Evolutionary conservation across 2,113 vertebrate genomes (phyloP).

Genomic region (Chaenogobius annularis): DNA sequence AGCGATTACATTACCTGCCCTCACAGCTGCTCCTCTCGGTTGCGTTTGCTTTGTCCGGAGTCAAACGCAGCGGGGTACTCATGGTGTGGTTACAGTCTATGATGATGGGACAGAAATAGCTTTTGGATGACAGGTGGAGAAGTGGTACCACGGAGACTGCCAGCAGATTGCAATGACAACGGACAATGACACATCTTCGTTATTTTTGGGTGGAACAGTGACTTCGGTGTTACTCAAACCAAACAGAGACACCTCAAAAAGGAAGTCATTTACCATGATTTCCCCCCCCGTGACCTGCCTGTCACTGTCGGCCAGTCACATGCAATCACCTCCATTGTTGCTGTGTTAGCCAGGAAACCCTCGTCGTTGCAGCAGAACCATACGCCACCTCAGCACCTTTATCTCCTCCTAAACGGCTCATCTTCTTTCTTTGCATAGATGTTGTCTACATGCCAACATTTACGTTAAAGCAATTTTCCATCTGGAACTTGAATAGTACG

Average conservation of each 20-base stretch:
- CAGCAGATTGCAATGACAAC: conserved; percentile 18
- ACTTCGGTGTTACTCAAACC: background rate
- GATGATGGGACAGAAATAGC: conserved; percentile 13
- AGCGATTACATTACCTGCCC: conserved; percentile 5
- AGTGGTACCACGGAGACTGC: background rate
- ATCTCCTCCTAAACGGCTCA: background rate
- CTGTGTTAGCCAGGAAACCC: background rate
- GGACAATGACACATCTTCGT: conserved; percentile 11
- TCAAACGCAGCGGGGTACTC: background rate
- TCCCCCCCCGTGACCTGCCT: background rate
- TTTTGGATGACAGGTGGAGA: conserved; percentile 1
- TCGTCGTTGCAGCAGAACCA: background rate
- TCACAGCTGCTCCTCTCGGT: background rate
- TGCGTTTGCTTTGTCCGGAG: conserved; percentile 10
- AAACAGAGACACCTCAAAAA: background rate
- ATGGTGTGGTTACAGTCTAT: conserved; percentile 4
- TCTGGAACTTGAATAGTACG: no score
- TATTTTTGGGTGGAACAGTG: conserved; percentile 1
- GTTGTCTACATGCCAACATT: background rate
- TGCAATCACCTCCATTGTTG: background rate
- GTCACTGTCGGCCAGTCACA: background rate
- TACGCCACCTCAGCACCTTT: background rate
- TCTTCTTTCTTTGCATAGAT: background rate
- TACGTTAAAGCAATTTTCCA: no score
- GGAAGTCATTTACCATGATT: background rate